These are phyloP conservation scores for Aelia acuminata DNA, from an alignment of 2,888 invertebrate species.

Conservation along the genomic window DNA sequence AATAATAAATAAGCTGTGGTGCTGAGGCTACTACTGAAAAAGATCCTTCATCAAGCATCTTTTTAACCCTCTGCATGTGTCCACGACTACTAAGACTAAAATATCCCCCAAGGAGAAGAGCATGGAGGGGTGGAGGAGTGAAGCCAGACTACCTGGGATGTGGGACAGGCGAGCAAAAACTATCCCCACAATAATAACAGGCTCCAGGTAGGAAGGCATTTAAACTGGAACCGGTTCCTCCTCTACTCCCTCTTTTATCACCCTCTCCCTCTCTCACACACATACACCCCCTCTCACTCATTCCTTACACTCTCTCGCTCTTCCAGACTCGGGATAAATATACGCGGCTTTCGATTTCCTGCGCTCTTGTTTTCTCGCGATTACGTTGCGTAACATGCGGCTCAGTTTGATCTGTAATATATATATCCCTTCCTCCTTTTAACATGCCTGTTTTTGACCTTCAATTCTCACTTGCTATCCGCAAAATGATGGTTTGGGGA, in stretches of 20 bases:
- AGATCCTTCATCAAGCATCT: neutral
- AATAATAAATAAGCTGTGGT: too few relatives aligned
- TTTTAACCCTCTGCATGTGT: neutral
- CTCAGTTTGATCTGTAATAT: neutral
- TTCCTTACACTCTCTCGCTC: neutral
- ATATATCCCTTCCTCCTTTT: neutral
- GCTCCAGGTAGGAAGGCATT: constrained; percentile 35
- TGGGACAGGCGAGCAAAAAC: constrained; percentile 27
- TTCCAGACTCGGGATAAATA: constrained; percentile 3
- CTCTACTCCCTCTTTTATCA: neutral
- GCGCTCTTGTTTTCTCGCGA: constrained; percentile 1
- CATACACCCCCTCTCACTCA: neutral
- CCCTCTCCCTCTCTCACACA: neutral
- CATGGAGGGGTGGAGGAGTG: neutral
- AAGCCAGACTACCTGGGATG: constrained; percentile 25
- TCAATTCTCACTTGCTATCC: neutral
- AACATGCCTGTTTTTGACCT: neutral
- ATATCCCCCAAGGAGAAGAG: neutral
- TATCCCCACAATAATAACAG: constrained; percentile 29
- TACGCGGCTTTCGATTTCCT: constrained; percentile 17
- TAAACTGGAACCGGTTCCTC: constrained; percentile 24
- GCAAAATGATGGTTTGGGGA: neutral
- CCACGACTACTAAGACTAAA: neutral
- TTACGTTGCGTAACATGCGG: neutral
- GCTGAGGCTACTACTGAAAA: neutral